Conservation (phyloP, 2,888 invertebrate genomes). For the Trichogramma dendrolimi region DNA sequence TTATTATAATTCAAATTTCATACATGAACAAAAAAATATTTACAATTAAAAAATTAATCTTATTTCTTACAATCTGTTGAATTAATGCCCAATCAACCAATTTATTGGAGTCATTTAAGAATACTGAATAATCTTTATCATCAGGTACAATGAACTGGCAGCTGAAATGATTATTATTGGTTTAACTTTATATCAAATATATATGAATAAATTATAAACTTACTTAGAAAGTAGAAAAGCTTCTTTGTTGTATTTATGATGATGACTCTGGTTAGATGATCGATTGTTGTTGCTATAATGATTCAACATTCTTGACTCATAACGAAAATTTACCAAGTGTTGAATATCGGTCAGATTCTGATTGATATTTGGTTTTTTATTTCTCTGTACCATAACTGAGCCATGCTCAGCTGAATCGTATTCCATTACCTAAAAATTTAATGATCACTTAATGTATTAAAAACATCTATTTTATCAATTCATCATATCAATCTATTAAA, state of each 20-base stretch:
- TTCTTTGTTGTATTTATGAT: conserved; percentile 84
- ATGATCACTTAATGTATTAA: neutral
- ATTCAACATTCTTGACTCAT: conserved; percentile 46
- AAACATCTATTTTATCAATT: neutral
- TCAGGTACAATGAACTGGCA: conserved; percentile 93
- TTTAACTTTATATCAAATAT: conserved; percentile 3
- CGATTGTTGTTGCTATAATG: conserved; percentile 43
- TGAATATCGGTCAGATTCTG: conserved; percentile 40
- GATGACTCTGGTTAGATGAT: conserved; percentile 47
- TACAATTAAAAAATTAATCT: conserved; percentile 31
- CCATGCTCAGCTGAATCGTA: conserved; percentile 69
- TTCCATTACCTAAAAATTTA: conserved; percentile 51
- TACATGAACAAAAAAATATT: conserved; percentile 5
- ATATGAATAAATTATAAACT: conserved; percentile 18
- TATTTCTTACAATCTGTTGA: conserved; percentile 86
- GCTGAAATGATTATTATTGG: conserved; percentile 54
- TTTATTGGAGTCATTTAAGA: conserved; percentile 79
- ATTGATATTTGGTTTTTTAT: conserved; percentile 88
- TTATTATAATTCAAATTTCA: conserved; percentile 1
- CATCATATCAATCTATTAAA: conserved; percentile 3
- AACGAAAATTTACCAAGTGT: conserved; percentile 86
- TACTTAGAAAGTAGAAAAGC: conserved; percentile 93
- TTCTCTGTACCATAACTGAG: conserved; percentile 77
- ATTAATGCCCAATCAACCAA: conserved; percentile 88
- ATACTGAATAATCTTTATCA: conserved; percentile 72